Evolutionary conservation across 2,113 vertebrate species (phyloP), one percentile per base, ranked within the genome.

Genomic region (Urocolius indicus): DNA sequence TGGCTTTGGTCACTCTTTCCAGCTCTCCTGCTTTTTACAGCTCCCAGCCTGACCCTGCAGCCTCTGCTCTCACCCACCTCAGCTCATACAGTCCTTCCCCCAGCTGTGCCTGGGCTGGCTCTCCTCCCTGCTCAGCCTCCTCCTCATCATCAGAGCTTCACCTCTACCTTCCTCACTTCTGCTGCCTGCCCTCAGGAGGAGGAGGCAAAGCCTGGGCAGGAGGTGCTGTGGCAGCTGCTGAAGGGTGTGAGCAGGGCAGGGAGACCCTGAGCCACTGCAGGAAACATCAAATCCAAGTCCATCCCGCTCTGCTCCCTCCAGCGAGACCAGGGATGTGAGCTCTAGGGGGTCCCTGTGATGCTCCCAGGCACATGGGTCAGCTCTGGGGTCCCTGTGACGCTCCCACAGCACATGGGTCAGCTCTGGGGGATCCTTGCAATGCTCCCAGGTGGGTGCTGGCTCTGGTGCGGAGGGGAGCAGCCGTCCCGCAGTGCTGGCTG

Each of bases 371-470:
- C 38, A 41, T 9, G 38, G 38, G 38, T 41, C 12, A 41, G 38
- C 38, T 41, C 38, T 41, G 38, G 38, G 38, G 38, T 41, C 38
- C 38, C 38, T 41, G 38, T 41, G 38, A 41, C 12, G 38, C 38
- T 41, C 36, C 41, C 41, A 20, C 1, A 3, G 17, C 66, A 66
- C 0, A 0, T 15, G 24, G 1, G 2, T 54, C 34, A 58, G 30
- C n/a, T 86, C 23, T 32, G 29, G 12, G 68, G 23, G 10, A 30
- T 38, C 48, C 48, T 4, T 0, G 1, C 19, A 48, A 63, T 63
- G 63, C 34, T 91, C 48, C 27, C 24, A 7, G 12, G 16, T 3
- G 3, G 13, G 27, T 20, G 52, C 30, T 22, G 16, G 71, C 19
- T 79, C 75, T 71, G 38, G 38, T 41, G 38, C 38, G 9, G 38